phyloP scores from a whole-genome alignment of 2,113 vertebrate genomes.

The Cebus imitator region DNA sequence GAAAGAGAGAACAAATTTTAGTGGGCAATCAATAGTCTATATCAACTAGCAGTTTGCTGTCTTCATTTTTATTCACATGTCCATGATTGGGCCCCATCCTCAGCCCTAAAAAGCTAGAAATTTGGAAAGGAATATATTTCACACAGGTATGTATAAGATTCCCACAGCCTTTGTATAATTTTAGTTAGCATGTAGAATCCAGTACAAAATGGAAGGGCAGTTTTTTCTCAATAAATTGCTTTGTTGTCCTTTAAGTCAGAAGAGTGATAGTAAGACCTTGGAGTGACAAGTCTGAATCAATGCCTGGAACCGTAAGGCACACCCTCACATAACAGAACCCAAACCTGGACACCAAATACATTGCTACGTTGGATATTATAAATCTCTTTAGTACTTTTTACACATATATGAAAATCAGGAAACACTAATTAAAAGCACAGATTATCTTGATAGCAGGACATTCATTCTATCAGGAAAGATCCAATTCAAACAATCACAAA shows the following conservation, averaged over 20 bases:
- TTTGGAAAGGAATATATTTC: background rate
- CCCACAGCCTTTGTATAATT: background rate
- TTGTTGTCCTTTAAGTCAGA: background rate
- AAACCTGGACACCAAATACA: background rate
- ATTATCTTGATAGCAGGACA: background rate
- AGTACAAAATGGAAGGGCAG: background rate
- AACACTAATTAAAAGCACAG: background rate
- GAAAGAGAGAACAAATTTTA: background rate
- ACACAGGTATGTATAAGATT: background rate
- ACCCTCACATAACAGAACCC: background rate
- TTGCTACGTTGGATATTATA: background rate
- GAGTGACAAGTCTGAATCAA: background rate
- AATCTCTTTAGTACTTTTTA: background rate
- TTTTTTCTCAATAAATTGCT: background rate
- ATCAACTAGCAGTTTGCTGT: background rate
- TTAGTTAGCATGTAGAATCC: background rate
- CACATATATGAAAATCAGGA: slow-evolving; percentile 7
- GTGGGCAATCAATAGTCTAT: background rate
- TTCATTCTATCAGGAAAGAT: background rate
- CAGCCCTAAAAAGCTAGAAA: background rate
- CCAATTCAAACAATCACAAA: background rate
- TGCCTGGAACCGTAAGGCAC: background rate
- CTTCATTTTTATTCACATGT: background rate
- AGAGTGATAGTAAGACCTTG: background rate
- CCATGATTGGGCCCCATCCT: background rate